Conservation (phyloP, 2,113 vertebrate species). For the Microcebus murinus region DNA sequence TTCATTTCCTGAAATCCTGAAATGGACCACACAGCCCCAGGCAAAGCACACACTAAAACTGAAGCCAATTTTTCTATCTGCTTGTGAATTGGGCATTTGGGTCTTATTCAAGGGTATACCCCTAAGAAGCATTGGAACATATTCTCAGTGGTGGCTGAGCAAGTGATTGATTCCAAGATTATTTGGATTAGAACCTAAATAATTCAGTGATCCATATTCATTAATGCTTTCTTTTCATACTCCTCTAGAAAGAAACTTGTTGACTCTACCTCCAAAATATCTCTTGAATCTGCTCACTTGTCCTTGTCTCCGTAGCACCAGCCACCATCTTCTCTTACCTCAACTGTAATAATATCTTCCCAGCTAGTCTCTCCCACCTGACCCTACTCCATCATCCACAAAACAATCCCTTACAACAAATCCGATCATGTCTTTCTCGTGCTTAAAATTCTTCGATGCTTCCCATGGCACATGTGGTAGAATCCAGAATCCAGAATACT, state of each 20-base stretch:
- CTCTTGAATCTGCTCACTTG: background rate
- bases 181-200: background rate
- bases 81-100: background rate
- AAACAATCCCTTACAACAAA: background rate
- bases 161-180: background rate
- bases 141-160: background rate
- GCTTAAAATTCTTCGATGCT: background rate
- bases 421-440: background rate
- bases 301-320: background rate
- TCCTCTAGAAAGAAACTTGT: background rate
- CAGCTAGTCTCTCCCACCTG: background rate
- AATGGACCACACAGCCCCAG: background rate
- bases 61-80: constrained; percentile 27
- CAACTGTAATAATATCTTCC: background rate
- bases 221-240: constrained; percentile 6
- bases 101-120: background rate
- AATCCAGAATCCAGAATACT: background rate
- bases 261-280: background rate
- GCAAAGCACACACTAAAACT: background rate
- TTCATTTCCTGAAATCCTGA: constrained; percentile 53
- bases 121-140: background rate
- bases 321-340: background rate
- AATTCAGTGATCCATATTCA: background rate
- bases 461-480: background rate
- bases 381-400: background rate